Evolutionary conservation across 2,113 vertebrate species (phyloP).

Genomic region (Grus americana): DNA sequence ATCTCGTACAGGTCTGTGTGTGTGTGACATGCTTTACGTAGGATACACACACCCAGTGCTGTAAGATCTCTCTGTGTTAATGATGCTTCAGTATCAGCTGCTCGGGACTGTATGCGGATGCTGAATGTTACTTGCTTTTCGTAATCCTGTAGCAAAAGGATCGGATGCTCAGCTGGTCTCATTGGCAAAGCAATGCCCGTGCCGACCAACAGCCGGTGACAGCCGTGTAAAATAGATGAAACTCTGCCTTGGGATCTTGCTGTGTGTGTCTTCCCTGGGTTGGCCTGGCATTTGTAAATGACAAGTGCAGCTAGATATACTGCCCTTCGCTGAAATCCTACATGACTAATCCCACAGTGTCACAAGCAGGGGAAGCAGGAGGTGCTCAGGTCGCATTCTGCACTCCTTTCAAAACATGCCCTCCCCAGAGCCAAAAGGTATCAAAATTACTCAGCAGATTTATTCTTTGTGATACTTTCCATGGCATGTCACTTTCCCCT

Average conservation of each 20-base stretch:
- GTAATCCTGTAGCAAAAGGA: neutral
- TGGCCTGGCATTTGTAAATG: neutral
- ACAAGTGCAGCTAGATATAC: neutral
- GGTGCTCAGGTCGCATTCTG: neutral
- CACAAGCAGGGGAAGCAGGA: neutral
- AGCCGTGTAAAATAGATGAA: neutral
- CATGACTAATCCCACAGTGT: neutral
- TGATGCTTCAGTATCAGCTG: neutral
- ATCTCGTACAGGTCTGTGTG: neutral
- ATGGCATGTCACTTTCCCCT: neutral
- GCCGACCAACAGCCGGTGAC: accelerated
- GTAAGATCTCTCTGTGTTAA: neutral
- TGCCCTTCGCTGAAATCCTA: neutral
- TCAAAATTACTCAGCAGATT: neutral
- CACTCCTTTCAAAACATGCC: neutral
- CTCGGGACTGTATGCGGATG: neutral
- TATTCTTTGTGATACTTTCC: neutral
- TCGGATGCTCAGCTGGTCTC: neutral
- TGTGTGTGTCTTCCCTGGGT: neutral
- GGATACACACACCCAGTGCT: neutral
- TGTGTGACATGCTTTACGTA: neutral
- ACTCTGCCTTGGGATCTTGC: neutral
- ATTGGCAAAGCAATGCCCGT: neutral
- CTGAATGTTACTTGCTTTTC: neutral
- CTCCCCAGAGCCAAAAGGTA: neutral